These are phyloP conservation scores for Xiphophorus couchianus DNA, from an alignment of 2,113 vertebrate species.

Conservation along the genomic window DNA sequence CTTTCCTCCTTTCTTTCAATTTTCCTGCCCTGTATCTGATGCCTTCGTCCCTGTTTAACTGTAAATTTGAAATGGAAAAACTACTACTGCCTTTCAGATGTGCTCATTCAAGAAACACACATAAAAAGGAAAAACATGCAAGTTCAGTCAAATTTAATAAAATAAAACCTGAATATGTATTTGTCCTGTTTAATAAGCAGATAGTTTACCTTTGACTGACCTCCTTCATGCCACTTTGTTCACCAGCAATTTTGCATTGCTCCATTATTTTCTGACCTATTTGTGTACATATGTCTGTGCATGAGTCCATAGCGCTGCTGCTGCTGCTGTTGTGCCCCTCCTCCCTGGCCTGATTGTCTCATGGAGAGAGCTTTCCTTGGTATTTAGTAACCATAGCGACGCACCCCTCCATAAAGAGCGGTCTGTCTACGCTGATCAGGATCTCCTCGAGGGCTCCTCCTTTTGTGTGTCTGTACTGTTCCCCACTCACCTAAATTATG, in stretches of 20 bases:
- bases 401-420: slow-evolving; percentile 52
- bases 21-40: background rate
- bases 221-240: background rate
- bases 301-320: background rate
- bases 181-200: background rate
- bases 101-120: background rate
- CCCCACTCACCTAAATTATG: slow-evolving; percentile 42
- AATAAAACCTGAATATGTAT: background rate
- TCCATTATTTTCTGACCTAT: slow-evolving; percentile 55
- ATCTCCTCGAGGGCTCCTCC: slow-evolving; percentile 36
- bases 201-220: background rate
- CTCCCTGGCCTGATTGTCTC: slow-evolving; percentile 73
- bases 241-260: slow-evolving; percentile 4
- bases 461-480: slow-evolving; percentile 22
- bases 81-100: background rate
- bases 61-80: background rate
- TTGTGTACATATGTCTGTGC: slow-evolving; percentile 33
- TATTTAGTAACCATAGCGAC: slow-evolving; percentile 78
- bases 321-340: slow-evolving; percentile 41
- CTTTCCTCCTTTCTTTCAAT: background rate
- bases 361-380: slow-evolving; percentile 66
- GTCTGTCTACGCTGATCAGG: slow-evolving; percentile 63
- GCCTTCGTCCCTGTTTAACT: background rate
- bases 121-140: background rate
- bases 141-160: background rate